Conservation (phyloP, 2,113 vertebrate species). For the Donacobius atricapilla region DNA sequence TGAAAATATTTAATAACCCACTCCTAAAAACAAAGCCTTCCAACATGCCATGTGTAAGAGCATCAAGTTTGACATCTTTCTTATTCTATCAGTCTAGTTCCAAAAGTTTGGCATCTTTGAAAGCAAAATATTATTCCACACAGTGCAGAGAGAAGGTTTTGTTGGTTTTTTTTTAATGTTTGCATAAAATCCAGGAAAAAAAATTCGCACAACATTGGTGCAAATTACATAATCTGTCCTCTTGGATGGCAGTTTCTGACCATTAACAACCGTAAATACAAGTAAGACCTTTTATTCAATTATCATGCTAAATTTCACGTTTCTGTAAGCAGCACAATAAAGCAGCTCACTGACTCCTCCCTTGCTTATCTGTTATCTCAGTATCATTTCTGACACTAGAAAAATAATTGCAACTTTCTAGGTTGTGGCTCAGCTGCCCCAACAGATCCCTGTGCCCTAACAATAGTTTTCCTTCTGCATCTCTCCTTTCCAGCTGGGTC, state of each 20-base stretch:
- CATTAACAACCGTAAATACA: neutral
- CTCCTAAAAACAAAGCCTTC: neutral
- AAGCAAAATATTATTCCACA: neutral
- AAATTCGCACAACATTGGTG: neutral
- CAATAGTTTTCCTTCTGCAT: neutral
- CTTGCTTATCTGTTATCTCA: neutral
- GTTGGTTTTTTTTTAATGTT: neutral
- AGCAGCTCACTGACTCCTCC: neutral
- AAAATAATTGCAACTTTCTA: neutral
- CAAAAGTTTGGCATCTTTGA: neutral
- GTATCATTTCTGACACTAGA: neutral
- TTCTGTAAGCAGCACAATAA: slow-evolving; percentile 30
- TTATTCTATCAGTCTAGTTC: neutral
- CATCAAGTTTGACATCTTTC: neutral
- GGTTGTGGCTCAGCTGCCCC: neutral
- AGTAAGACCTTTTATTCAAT: slow-evolving; percentile 6
- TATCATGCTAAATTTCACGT: neutral
- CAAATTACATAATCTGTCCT: neutral
- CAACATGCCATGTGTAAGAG: neutral
- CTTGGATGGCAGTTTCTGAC: neutral
- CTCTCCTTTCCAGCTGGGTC: neutral
- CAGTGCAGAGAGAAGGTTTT: neutral
- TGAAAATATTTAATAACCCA: neutral
- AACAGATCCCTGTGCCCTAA: neutral
- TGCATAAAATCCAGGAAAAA: neutral